These are phyloP conservation scores for Glomeris marginata DNA, from an alignment of 2,888 invertebrate genomes.

Conservation along the genomic window DNA sequence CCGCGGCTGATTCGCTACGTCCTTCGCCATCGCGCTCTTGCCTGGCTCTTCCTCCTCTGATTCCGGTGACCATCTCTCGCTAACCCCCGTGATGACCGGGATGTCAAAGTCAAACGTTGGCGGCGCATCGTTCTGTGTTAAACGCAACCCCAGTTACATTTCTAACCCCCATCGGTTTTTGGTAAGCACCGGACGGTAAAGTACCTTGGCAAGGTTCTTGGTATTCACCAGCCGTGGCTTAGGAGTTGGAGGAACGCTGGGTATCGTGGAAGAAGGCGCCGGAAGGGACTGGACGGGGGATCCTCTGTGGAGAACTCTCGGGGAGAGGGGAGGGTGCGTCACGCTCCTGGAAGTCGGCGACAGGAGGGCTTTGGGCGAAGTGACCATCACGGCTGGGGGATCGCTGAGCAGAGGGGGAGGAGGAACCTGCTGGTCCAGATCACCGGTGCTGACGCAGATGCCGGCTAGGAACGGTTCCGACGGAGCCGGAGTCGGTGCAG, in stretches of 20 bases:
- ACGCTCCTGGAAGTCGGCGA: slow-evolving; percentile 21
- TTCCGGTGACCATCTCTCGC: slow-evolving; percentile 23
- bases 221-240: slow-evolving; percentile 68
- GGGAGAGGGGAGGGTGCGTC: slow-evolving; percentile 57
- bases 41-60: slow-evolving; percentile 22
- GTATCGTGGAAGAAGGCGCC: slow-evolving; percentile 7
- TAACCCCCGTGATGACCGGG: slow-evolving; percentile 33
- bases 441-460: no score
- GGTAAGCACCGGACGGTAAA: no score
- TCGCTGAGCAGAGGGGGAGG: no score
- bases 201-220: slow-evolving; percentile 28
- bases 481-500: slow-evolving; percentile 17
- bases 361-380: slow-evolving; percentile 24
- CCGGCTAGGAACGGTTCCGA: no score
- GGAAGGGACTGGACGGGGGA: slow-evolving; percentile 16
- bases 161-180: not conserved
- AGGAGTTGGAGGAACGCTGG: slow-evolving; percentile 23
- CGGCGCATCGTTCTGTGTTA: not conserved
- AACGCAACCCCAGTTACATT: not conserved
- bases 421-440: no score
- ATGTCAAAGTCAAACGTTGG: slow-evolving; percentile 35
- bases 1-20: slow-evolving; percentile 13
- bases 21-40: slow-evolving; percentile 17
- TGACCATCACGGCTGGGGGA: slow-evolving; percentile 26
- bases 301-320: slow-evolving; percentile 33